Percentiles rank a stretch among this genome's conserved stretches.
Evolutionary conservation across 2,113 vertebrate species (phyloP).

Genomic region (Malurus elegans): DNA sequence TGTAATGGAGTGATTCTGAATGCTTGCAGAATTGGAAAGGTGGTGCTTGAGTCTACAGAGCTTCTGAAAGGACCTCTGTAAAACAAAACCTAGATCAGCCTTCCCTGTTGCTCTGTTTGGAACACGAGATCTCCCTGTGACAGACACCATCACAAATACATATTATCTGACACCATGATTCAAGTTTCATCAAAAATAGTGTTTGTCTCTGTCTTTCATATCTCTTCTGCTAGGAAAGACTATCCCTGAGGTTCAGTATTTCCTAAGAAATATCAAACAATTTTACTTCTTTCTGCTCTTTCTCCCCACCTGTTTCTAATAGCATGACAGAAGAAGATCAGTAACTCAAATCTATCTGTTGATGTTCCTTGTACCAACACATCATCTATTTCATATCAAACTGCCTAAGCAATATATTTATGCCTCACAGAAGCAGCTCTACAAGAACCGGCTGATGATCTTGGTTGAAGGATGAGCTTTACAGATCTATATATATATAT

Average conservation of each 20-base stretch:
- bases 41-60: not conserved
- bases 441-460: not conserved
- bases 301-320: not conserved
- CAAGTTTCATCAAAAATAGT: not conserved
- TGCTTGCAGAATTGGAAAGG: not conserved
- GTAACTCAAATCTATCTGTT: not conserved
- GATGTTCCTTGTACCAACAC: not conserved
- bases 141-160: not conserved
- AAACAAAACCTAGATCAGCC: not conserved
- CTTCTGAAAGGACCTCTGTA: not conserved
- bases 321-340: not conserved
- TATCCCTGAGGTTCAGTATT: not conserved
- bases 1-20: not conserved
- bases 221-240: not conserved
- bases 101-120: not conserved
- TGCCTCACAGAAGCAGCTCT: not conserved
- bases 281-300: not conserved
- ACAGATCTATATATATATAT: not conserved
- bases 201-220: not conserved
- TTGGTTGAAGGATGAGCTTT: not conserved
- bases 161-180: not conserved
- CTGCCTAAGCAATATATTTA: not conserved
- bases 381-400: not conserved
- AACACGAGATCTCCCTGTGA: not conserved
- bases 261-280: not conserved